phyloP scores from a whole-genome alignment of 2,888 invertebrate species.

The Ligdia adustata region DNA sequence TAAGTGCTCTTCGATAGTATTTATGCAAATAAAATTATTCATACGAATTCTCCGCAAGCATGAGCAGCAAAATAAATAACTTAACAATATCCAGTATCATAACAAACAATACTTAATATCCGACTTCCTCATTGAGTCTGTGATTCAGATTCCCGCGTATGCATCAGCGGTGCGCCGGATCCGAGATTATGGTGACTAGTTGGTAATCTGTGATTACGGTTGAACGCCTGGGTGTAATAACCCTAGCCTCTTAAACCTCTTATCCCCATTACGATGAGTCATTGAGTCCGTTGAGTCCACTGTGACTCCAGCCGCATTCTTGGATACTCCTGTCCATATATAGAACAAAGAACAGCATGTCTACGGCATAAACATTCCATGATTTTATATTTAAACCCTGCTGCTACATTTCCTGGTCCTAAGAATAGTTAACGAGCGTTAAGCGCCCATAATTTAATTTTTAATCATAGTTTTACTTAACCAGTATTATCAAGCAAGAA shows the following conservation, averaged over 20 bases:
- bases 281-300: slow-evolving; percentile 32
- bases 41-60: not conserved
- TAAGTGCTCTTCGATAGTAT: no score
- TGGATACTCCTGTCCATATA: slow-evolving; percentile 30
- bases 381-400: slow-evolving; percentile 24
- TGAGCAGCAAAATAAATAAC: not conserved
- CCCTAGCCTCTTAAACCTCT: slow-evolving; percentile 19
- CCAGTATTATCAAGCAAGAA: not conserved
- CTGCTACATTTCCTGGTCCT: slow-evolving; percentile 25
- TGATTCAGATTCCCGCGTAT: slow-evolving; percentile 3
- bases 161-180: slow-evolving; percentile 3
- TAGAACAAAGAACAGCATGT: slow-evolving; percentile 36
- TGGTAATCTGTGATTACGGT: slow-evolving; percentile 19
- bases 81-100: not conserved
- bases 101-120: slow-evolving; percentile 1
- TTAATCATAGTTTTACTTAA: not conserved
- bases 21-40: no score
- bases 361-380: slow-evolving; percentile 29
- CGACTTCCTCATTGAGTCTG: slow-evolving; percentile 7
- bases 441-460: not conserved
- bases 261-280: slow-evolving; percentile 35
- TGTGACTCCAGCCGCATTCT: slow-evolving; percentile 32
- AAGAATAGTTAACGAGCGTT: not conserved
- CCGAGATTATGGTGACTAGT: slow-evolving; percentile 11
- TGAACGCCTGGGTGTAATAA: slow-evolving; percentile 33